These are phyloP conservation scores for Fistularia tabacaria DNA, from an alignment of 2,797 vertebrate species.

Conservation along the genomic window DNA sequence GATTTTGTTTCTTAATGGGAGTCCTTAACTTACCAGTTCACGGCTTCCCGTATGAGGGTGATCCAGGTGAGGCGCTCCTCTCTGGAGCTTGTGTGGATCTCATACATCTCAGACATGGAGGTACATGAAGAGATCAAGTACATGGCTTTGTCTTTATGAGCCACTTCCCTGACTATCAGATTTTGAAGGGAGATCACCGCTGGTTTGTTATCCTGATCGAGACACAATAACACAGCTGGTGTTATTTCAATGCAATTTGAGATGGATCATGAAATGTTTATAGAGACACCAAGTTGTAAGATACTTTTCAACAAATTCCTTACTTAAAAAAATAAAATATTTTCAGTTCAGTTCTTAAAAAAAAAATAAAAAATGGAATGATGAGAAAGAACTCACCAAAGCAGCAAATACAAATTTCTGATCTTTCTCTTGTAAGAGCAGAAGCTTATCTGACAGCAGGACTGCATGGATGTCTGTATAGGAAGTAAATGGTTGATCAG, in stretches of 20 bases:
- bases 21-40: constrained; percentile 76
- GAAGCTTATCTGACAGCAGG: constrained; percentile 86
- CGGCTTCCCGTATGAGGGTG: constrained; percentile 79
- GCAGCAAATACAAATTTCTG: constrained; percentile 88
- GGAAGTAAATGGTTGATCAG: constrained; percentile 9
- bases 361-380: background rate
- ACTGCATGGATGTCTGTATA: constrained; percentile 84
- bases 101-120: constrained; percentile 92
- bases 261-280: background rate
- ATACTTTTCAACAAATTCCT: too few relatives aligned
- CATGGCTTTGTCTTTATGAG: constrained; percentile 88
- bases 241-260: background rate
- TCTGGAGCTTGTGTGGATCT: constrained; percentile 83
- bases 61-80: constrained; percentile 85
- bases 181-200: constrained; percentile 86
- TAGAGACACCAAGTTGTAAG: too few relatives aligned
- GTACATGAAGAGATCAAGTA: constrained; percentile 85
- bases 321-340: too few relatives aligned
- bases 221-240: background rate
- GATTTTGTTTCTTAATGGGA: too few relatives aligned
- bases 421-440: constrained; percentile 96
- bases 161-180: constrained; percentile 89
- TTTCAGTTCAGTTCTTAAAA: background rate
- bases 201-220: constrained; percentile 83
- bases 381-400: constrained; percentile 74